Evolutionary conservation across 2,113 vertebrate species (phyloP), one percentile per base, ranked within the genome.

Genomic region (Panurus biarmicus): DNA sequence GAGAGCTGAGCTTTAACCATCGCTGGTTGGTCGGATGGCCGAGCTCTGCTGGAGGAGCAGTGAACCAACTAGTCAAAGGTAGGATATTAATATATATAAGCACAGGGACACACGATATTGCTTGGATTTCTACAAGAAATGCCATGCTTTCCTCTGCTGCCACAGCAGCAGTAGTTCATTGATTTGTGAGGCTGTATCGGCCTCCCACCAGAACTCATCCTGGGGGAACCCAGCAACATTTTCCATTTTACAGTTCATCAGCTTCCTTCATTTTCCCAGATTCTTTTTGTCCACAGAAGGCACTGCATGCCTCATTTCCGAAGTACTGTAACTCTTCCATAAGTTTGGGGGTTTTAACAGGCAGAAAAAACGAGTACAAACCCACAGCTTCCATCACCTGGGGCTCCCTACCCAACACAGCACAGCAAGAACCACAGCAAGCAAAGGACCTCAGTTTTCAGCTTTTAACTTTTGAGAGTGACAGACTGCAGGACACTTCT

Each of bases 301-400:
- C 85, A 91, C 45, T 77, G 65, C 47, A 8, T 5, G 44, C 53
- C 72, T 92, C 79, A 1, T 60, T 86, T 78, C 42, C 47, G 45
- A n/a, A 65, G 42, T 10, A 40, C 2, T 29, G 17, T 0, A 15
- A 61, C 54, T 61, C 16, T 42, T 50, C 58, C 7, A 0, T 14
- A 65, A 74, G 35, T 62, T 5, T 38, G 28, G n/a, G 10, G 3
- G 15, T 14, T 70, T 45, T 31, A 66, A 66, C 18, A 48, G 0
- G 2, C 57, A 87, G 54, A 51, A 50, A n/a, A 62, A 58, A 3
- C 12, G 22, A 72, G 35, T 13, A 53, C 29, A 85, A 28, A 40
- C 12, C 18, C 18, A 79, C 16, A 79, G 40, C 15, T 72, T 60
- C 50, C 45, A 72, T 23, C 69, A 50, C 10, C 20, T 8, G 2